Conservation (phyloP, 1,140 invertebrate genomes). For the Triops cancriformis region DNA sequence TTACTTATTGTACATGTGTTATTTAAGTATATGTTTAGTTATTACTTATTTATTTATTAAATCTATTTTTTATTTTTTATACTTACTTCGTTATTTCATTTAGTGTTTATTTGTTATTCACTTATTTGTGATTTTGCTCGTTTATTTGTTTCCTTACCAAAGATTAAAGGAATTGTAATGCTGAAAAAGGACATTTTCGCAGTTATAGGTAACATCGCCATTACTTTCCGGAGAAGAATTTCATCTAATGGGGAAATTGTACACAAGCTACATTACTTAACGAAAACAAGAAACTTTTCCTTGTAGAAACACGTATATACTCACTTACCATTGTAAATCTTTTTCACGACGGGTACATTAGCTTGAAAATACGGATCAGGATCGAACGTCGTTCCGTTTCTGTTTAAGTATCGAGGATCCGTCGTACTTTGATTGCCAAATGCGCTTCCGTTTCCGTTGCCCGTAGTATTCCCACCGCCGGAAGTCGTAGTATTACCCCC, state of each 20-base stretch:
- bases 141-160: neutral
- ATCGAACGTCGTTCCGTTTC: neutral
- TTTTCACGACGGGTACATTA: neutral
- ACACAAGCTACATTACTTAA: too few relatives aligned
- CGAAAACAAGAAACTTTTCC: too few relatives aligned
- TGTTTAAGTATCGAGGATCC: neutral
- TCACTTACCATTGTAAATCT: neutral
- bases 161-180: neutral
- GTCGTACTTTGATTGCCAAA: neutral
- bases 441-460: neutral
- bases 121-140: neutral
- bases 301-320: neutral
- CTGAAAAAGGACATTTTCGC: neutral
- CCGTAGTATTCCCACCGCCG: too few relatives aligned
- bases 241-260: neutral
- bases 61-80: too few relatives aligned
- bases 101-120: too few relatives aligned
- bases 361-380: neutral
- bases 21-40: too few relatives aligned
- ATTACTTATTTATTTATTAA: too few relatives aligned
- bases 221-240: neutral
- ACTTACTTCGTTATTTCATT: too few relatives aligned
- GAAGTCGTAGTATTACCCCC: too few relatives aligned
- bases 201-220: neutral
- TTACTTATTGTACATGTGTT: too few relatives aligned